phyloP scores from a whole-genome alignment of 2,888 invertebrate species.

The Tetheella fluctuosa region DNA sequence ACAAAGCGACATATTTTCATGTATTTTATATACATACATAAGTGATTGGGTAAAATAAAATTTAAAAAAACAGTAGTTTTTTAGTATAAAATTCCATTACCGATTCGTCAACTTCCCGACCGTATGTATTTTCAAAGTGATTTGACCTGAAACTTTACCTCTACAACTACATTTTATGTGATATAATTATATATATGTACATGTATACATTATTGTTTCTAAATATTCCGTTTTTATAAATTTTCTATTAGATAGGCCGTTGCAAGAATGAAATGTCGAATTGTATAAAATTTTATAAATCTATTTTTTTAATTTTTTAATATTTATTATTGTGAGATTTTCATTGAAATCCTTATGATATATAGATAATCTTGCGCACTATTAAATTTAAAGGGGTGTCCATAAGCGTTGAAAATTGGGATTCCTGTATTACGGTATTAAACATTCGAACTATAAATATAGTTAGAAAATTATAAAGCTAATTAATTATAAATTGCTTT shows the following conservation, averaged over 20 bases:
- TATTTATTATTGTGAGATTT: not conserved
- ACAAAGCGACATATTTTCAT: too few species aligned
- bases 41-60: too few species aligned
- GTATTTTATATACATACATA: too few species aligned
- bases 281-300: not conserved
- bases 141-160: conserved; percentile 48
- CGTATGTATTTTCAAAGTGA: conserved; percentile 26
- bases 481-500: too few species aligned
- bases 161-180: conserved; percentile 48
- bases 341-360: not conserved
- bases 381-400: not conserved
- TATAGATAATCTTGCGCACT: not conserved
- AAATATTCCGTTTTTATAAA: conserved; percentile 14
- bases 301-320: not conserved
- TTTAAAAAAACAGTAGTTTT: too few species aligned
- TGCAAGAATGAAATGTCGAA: not conserved
- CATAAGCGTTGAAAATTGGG: not conserved
- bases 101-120: not conserved
- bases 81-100: not conserved
- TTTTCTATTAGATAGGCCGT: conserved; percentile 21
- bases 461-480: too few species aligned
- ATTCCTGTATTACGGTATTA: too few species aligned
- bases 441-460: too few species aligned
- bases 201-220: conserved; percentile 12
- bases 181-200: conserved; percentile 31